Base-by-base conservation (phyloP, 1,140 invertebrate genomes). In the Trissolcus basalis region DNA sequence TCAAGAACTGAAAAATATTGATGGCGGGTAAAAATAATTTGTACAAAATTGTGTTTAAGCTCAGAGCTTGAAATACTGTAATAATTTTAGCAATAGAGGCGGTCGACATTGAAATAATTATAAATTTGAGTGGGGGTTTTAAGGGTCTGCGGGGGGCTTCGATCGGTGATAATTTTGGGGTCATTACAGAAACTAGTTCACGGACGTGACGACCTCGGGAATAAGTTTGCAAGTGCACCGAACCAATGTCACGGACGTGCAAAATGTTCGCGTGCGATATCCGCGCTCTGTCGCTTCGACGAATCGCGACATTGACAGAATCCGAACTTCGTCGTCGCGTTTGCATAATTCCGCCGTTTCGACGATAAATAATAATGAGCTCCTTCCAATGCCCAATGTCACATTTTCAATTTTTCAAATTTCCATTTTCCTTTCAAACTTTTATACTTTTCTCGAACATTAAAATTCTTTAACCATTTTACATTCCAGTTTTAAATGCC, bases 231-330 rank as follows among this genome's bases (percentile, higher is more conserved):
- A 27, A 69, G 36, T 53, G 53, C 45, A n/a, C n/a, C n/a, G 53
- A 56, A 56, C 41, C 65, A 69, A 60, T 69, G 65, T 69, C 65
- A 60, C 56, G 65, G 65, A 41, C 65, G 55, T 60, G 49, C 43
- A 53, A 55, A 60, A 47, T 59, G 55, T 15, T 60, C 27, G 55
- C 56, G 39, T 60, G 65, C 47, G 19, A 58, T 51, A 59, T 54
- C 41, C 54, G 64, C 47, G 33, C 33, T 59, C 33, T 45, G 19
- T 39, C 35, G 35, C 32, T 47, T 36, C 19, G 6, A 6, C 19
- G 43, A 53, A 53, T 63, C 43, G 41, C 27, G 39, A 35, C 48
- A 51, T 61, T 51, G 48, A 43, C 48, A 50, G 47, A 44, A 39
- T 11, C 35, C 39, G 33, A 49, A 48, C 33, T 15, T 35, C 35